A percentile compares a stretch with the other conserved stretches of the same genome.
Evolutionary conservation across 1,140 invertebrate genomes (phyloP).

Genomic region (Tribolium castaneum): DNA sequence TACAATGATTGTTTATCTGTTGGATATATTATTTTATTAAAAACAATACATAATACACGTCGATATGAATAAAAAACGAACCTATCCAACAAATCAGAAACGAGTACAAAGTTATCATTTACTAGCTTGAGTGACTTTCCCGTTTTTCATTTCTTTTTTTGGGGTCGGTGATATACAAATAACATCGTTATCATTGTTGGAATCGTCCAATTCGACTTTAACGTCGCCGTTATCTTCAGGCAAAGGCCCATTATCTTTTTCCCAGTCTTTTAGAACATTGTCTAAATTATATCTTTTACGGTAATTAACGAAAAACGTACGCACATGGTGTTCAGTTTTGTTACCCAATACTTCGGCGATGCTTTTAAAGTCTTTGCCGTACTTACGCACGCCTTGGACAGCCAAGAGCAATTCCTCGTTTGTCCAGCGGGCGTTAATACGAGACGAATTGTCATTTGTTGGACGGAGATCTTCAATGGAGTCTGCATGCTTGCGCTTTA

Average conservation of each 20-base stretch:
- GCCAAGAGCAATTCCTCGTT: constrained; percentile 92
- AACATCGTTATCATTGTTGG: constrained; percentile 59
- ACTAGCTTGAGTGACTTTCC: constrained; percentile 53
- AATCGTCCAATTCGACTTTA: constrained; percentile 57
- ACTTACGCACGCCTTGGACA: constrained; percentile 92
- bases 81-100: constrained; percentile 5
- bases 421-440: constrained; percentile 78
- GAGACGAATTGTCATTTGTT: constrained; percentile 53
- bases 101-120: constrained; percentile 52
- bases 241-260: constrained; percentile 76
- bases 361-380: constrained; percentile 95
- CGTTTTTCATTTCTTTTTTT: constrained; percentile 60
- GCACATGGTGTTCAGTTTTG: constrained; percentile 92
- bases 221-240: constrained; percentile 54
- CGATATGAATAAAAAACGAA: constrained; percentile 12
- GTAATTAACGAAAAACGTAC: constrained; percentile 92
- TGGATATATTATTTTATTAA: constrained; percentile 28
- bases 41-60: constrained; percentile 27
- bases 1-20: constrained; percentile 38
- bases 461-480: constrained; percentile 81
- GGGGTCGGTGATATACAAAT: constrained; percentile 61
- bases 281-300: constrained; percentile 91
- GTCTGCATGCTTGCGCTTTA: constrained; percentile 81
- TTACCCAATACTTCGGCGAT: constrained; percentile 96
- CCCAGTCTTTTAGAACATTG: constrained; percentile 88